These are phyloP conservation scores for Acrobasis consociella DNA, from an alignment of 2,888 invertebrate genomes.

Conservation along the genomic window DNA sequence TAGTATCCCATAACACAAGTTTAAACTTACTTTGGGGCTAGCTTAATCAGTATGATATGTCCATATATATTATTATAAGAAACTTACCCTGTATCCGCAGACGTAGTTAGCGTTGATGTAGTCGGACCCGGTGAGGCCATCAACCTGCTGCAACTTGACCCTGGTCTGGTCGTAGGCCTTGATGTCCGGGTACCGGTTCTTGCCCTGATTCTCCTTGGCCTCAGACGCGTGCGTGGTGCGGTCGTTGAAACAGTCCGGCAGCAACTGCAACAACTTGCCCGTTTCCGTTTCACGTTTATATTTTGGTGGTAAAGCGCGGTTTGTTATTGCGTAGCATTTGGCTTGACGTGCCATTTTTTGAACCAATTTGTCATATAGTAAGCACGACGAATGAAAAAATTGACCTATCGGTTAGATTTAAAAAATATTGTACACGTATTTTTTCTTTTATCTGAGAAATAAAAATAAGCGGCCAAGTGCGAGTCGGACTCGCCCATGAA, in stretches of 20 bases:
- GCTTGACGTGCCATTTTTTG: background rate
- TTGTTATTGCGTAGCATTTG: background rate
- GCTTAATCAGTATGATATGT: too few relatives aligned
- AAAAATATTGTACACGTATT: too few relatives aligned
- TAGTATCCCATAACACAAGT: too few relatives aligned
- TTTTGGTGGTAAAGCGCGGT: background rate
- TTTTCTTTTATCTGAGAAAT: too few relatives aligned
- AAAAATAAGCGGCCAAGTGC: too few relatives aligned
- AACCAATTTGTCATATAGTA: background rate
- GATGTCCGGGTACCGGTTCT: slow-evolving; percentile 96
- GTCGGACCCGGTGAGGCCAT: slow-evolving; percentile 91
- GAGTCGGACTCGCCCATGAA: too few relatives aligned
- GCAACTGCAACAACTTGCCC: slow-evolving; percentile 78
- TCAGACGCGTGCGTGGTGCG: slow-evolving; percentile 94
- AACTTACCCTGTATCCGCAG: slow-evolving; percentile 88
- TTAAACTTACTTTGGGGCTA: too few relatives aligned
- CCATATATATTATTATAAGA: background rate
- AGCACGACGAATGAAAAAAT: too few relatives aligned
- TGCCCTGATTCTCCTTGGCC: slow-evolving; percentile 91
- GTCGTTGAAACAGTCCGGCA: slow-evolving; percentile 94
- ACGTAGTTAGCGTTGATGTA: slow-evolving; percentile 97
- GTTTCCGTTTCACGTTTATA: slow-evolving; percentile 29
- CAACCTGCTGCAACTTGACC: slow-evolving; percentile 89
- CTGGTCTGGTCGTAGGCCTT: slow-evolving; percentile 96
- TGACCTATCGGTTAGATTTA: too few relatives aligned